Evolutionary conservation across 2,113 vertebrate genomes (phyloP), one percentile per base, ranked within the genome.

Genomic region (Glaucomys volans): DNA sequence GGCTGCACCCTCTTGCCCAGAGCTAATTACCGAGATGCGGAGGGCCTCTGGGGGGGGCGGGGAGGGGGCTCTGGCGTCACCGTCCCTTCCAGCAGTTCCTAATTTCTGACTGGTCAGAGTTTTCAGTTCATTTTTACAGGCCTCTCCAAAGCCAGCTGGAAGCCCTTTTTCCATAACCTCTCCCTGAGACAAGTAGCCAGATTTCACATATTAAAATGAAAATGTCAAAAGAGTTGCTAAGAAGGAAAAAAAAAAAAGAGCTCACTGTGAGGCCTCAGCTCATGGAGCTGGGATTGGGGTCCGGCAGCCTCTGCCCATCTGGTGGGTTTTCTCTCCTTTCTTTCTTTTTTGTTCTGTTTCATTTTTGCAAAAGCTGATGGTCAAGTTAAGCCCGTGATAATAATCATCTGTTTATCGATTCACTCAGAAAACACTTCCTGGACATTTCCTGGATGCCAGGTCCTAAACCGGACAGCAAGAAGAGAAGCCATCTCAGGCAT

Each of bases 101-200:
- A 24, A 76, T 80, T 93, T 97, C 93, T 93, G 42, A 96, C 66
- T 50, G 94, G 94, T 96, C 80, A 52, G 16, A 84, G 85, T 80
- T 92, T 91, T 95, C 84, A 47, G 96, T 89, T 90, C 85, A 79
- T 96, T 96, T 97, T 97, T 98, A 97, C 94, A 92, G 94, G 92
- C 94, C 93, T 24, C 91, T 64, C 87, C 74, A 71, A 90, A 97
- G 92, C 94, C 97, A 97, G 88, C 88, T 97, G 94, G 96, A 97
- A 97, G 85, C 91, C 85, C 90, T 96, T 95, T 96, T 96, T 86
- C 97, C 96, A 98, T 96, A 96, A 98, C 97, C 90, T 85, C 59
- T 97, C 80, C 76, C 66, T 35, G 84, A 96, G 85, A 97, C 95
- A 97, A 98, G 96, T 96, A 97, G 96, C 97, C 87, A 97, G 88